These are phyloP conservation scores for Malacosoma neustria DNA, from an alignment of 2,888 invertebrate species.

Conservation along the genomic window DNA sequence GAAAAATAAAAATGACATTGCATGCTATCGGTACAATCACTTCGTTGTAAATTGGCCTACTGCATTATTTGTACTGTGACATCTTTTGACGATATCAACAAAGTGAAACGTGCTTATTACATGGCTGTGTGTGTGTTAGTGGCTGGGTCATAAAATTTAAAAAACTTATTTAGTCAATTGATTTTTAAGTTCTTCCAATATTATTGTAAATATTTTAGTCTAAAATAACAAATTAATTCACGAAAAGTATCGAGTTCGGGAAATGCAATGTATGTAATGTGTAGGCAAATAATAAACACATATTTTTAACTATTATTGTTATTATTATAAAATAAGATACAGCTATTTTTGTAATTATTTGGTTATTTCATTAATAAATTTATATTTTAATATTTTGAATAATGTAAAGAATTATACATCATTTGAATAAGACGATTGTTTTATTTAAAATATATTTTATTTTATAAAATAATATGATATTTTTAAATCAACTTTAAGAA, in stretches of 20 bases:
- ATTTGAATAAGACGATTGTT: slow-evolving; percentile 33
- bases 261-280: slow-evolving; percentile 30
- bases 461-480: too few species aligned
- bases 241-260: slow-evolving; percentile 22
- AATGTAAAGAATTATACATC: slow-evolving; percentile 54
- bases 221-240: slow-evolving; percentile 12
- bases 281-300: slow-evolving; percentile 28
- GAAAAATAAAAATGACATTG: too few species aligned
- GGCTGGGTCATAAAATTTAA: too few species aligned
- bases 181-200: slow-evolving; percentile 43
- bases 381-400: slow-evolving; percentile 46
- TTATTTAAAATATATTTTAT: too few species aligned
- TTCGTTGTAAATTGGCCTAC: too few species aligned
- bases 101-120: background rate
- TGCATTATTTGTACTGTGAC: background rate
- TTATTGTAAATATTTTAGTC: slow-evolving; percentile 49
- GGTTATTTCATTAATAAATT: slow-evolving; percentile 23
- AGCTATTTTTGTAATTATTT: slow-evolving; percentile 66
- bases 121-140: too few species aligned
- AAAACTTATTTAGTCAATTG: slow-evolving; percentile 38
- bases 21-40: too few species aligned
- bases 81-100: background rate
- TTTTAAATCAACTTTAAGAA: too few species aligned
- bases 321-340: slow-evolving; percentile 29
- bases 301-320: slow-evolving; percentile 21